A percentile compares a stretch with the other conserved stretches of the same genome.
Conservation (phyloP, 2,113 vertebrate genomes). For the Pavo muticus region DNA sequence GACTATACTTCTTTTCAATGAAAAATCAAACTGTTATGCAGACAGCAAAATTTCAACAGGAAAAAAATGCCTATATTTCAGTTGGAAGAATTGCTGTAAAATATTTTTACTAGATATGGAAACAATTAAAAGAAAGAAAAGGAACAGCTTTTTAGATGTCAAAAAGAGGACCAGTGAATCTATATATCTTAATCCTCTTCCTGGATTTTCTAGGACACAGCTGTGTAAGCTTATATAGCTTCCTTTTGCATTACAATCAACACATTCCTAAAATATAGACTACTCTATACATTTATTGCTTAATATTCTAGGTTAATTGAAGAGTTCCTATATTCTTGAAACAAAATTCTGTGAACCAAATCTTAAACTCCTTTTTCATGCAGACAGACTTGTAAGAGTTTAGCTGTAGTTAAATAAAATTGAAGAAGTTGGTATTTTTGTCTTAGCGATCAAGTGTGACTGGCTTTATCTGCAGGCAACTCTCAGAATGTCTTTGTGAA, state of each 20-base stretch:
- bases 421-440: neutral
- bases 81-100: neutral
- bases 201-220: neutral
- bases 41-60: neutral
- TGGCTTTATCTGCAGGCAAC: neutral
- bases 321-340: neutral
- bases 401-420: neutral
- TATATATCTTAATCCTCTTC: neutral
- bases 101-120: neutral
- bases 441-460: neutral
- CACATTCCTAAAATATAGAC: neutral
- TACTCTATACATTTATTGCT: neutral
- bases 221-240: neutral
- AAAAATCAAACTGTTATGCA: neutral
- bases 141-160: neutral
- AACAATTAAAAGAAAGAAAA: neutral
- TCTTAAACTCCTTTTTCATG: neutral
- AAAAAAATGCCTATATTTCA: neutral
- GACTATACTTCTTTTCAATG: neutral
- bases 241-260: neutral
- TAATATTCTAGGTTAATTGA: neutral
- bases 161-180: neutral
- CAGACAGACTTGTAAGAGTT: neutral
- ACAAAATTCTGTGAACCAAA: neutral
- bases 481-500: neutral